Percentiles rank a stretch among this genome's conserved stretches.
Evolutionary conservation across 2,113 vertebrate genomes (phyloP).

Genomic region (Pelobates fuscus): DNA sequence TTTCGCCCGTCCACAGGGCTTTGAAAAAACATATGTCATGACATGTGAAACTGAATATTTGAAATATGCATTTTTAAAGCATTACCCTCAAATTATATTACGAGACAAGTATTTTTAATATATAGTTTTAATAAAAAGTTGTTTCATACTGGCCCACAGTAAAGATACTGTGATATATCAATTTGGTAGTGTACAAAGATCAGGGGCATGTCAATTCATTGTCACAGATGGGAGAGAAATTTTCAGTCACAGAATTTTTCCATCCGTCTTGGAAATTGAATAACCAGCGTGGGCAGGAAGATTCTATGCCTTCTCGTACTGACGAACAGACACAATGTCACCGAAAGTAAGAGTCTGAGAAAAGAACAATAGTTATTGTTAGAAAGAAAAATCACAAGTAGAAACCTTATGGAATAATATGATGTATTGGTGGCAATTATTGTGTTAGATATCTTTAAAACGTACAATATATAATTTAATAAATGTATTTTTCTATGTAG

Average conservation of each 20-base stretch:
- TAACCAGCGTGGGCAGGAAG: not conserved
- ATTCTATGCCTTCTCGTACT: slow-evolving; percentile 86
- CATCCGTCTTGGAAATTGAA: slow-evolving; percentile 43
- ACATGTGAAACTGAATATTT: too few relatives aligned
- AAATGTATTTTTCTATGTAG: too few relatives aligned
- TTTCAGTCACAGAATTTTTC: slow-evolving; percentile 21
- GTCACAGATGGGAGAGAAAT: not conserved
- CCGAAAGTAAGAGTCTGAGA: slow-evolving; percentile 87
- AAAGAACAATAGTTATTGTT: not conserved
- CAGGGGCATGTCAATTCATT: not conserved
- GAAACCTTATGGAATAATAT: too few relatives aligned
- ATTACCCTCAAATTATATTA: too few relatives aligned
- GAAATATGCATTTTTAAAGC: too few relatives aligned
- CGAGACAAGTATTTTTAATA: too few relatives aligned
- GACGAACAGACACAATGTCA: slow-evolving; percentile 84
- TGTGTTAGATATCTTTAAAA: too few relatives aligned
- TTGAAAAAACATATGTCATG: too few relatives aligned
- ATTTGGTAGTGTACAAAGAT: slow-evolving; percentile 19
- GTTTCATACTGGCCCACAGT: slow-evolving; percentile 14
- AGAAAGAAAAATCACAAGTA: not conserved
- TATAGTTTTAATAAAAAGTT: slow-evolving; percentile 38
- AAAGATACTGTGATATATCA: slow-evolving; percentile 7
- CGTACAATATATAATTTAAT: too few relatives aligned
- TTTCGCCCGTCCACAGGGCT: too few relatives aligned
- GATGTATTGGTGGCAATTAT: too few relatives aligned